Evolutionary conservation across 2,113 vertebrate species (phyloP).

Genomic region (Chiloscyllium plagiosum): DNA sequence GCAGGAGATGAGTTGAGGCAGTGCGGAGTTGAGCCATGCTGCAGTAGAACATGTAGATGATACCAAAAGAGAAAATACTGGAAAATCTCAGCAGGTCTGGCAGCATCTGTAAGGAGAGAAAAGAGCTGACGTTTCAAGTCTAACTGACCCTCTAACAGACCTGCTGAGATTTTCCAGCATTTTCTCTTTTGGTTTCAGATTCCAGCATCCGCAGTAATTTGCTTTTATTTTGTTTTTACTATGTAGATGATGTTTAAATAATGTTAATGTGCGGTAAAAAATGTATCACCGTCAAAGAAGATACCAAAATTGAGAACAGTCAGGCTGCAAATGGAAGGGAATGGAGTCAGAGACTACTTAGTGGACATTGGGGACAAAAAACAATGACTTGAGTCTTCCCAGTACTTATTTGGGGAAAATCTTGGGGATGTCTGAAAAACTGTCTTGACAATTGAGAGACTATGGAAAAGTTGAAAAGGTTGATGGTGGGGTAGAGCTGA

Average conservation of each 20-base stretch:
- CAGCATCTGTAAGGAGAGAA: no score
- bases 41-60: no score
- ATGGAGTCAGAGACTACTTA: not conserved
- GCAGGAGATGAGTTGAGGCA: not conserved
- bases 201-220: no score
- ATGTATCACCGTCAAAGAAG: not conserved
- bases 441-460: not conserved
- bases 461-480: not conserved
- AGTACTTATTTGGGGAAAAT: not conserved
- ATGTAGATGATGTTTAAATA: not conserved
- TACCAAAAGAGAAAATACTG: not conserved
- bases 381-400: not conserved
- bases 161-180: no score
- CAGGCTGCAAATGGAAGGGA: not conserved
- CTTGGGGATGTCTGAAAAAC: not conserved
- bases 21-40: not conserved
- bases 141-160: no score
- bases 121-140: no score
- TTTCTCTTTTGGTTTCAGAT: no score
- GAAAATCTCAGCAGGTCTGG: no score
- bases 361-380: not conserved
- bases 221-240: no score
- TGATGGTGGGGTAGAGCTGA: not conserved
- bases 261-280: not conserved
- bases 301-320: not conserved